phyloP scores from a whole-genome alignment of 2,888 invertebrate species.

The Stenichneumon culpator region DNA sequence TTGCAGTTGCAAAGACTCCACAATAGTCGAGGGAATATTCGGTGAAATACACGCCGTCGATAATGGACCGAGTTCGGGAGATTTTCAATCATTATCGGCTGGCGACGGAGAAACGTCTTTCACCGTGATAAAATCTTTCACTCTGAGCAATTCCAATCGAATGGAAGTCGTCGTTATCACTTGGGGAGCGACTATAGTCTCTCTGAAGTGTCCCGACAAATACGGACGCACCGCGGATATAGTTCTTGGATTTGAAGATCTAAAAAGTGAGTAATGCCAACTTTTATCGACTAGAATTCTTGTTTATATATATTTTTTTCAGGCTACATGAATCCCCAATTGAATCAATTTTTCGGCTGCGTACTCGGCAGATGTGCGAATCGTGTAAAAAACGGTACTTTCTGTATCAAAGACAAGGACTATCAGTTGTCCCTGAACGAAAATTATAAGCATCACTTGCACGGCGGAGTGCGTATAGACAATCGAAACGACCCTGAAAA shows the following conservation, averaged over 20 bases:
- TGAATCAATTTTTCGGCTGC: constrained; percentile 94
- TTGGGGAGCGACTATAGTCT: constrained; percentile 93
- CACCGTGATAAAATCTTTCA: constrained; percentile 82
- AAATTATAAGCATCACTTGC: constrained; percentile 89
- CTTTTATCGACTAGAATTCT: background rate
- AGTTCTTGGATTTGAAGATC: constrained; percentile 92
- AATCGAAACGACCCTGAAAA: constrained; percentile 77
- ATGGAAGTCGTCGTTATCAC: constrained; percentile 90
- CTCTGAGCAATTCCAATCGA: constrained; percentile 89
- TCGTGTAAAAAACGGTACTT: constrained; percentile 90
- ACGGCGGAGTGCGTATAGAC: constrained; percentile 93
- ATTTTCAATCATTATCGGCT: constrained; percentile 41
- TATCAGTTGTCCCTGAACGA: constrained; percentile 91
- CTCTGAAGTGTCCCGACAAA: constrained; percentile 91
- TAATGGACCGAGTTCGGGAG: constrained; percentile 52
- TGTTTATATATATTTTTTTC: background rate
- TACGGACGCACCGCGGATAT: constrained; percentile 91
- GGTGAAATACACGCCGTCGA: constrained; percentile 73
- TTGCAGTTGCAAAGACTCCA: constrained; percentile 75
- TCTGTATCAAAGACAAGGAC: constrained; percentile 89
- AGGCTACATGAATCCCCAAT: constrained; percentile 89
- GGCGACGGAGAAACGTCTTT: constrained; percentile 53
- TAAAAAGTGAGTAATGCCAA: constrained; percentile 88
- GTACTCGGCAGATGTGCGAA: constrained; percentile 95
- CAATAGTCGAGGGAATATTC: constrained; percentile 77